Evolutionary conservation across 2,113 vertebrate species (phyloP).

Genomic region (Neodon shergylaensis): DNA sequence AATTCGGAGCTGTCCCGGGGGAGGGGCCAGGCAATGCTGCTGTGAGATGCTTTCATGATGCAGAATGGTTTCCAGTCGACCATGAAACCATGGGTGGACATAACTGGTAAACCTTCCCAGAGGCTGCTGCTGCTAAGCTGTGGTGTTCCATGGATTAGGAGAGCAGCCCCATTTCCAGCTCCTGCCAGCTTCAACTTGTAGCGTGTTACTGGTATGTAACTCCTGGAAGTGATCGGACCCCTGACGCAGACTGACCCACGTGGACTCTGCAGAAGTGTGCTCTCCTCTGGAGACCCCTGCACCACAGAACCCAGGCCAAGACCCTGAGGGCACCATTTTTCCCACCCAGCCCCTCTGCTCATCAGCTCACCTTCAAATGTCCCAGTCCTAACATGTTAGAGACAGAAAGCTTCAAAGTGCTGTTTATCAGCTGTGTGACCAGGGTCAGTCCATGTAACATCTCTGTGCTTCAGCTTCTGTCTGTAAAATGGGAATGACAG

Average conservation of each 20-base stretch:
- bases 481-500: background rate
- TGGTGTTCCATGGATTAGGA: no score
- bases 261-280: background rate
- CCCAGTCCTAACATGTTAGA: no score
- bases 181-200: background rate
- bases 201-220: no score
- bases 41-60: no score
- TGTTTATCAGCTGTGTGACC: background rate
- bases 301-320: background rate
- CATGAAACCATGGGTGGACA: no score
- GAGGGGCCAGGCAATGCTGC: no score
- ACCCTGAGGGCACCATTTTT: background rate
- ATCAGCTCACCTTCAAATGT: background rate
- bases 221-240: background rate
- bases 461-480: background rate
- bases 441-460: accelerated
- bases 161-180: background rate
- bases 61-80: background rate
- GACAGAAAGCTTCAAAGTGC: background rate
- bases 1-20: background rate
- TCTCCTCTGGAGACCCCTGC: background rate
- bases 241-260: background rate
- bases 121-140: background rate
- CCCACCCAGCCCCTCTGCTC: background rate
- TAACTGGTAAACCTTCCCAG: background rate